phyloP scores from a whole-genome alignment of 2,797 vertebrate species.

The Molothrus ater region DNA sequence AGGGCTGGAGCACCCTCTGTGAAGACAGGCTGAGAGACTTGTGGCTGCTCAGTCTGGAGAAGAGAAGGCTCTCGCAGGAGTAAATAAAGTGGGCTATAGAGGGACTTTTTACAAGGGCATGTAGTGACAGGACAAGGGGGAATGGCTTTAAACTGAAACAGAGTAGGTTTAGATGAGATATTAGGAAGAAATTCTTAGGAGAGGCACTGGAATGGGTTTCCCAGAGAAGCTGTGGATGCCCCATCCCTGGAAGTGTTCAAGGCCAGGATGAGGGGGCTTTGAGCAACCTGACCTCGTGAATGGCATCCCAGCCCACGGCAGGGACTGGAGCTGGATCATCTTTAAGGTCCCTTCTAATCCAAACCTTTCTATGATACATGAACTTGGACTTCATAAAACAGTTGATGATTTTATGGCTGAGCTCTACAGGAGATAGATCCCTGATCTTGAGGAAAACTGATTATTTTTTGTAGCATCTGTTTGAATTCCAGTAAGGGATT shows the following conservation, averaged over 20 bases:
- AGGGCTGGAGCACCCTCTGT: not conserved
- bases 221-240: not conserved
- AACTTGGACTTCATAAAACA: not conserved
- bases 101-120: not conserved
- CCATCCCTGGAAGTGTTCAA: not conserved
- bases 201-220: not conserved
- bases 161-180: not conserved
- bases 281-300: not conserved
- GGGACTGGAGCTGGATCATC: not conserved
- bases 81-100: not conserved
- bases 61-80: not conserved
- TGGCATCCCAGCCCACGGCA: not conserved
- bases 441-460: not conserved
- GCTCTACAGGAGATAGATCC: not conserved
- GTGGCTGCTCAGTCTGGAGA: not conserved
- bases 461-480: not conserved
- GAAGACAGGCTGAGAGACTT: not conserved
- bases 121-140: not conserved
- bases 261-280: not conserved
- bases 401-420: not conserved
- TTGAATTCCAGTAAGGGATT: not conserved
- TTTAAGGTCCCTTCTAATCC: not conserved
- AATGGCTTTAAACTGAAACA: not conserved
- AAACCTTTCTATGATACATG: not conserved
- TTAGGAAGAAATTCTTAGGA: not conserved